Evolutionary conservation across 2,888 invertebrate species (phyloP).

Genomic region (Linyphia triangularis): DNA sequence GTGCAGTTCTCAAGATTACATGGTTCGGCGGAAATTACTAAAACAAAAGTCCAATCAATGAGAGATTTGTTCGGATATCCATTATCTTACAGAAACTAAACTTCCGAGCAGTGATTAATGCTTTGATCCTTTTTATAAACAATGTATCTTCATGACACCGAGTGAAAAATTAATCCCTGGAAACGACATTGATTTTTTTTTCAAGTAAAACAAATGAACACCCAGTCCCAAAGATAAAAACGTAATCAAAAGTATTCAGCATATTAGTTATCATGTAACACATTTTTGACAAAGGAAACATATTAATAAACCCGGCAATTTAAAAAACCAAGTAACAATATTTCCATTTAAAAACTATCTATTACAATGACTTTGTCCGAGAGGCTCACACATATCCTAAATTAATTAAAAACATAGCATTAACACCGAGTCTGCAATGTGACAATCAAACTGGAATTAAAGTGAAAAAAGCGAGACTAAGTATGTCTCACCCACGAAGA

Average conservation of each 20-base stretch:
- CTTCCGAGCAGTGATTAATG: too few species aligned
- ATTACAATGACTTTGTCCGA: neutral
- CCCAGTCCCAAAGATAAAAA: neutral
- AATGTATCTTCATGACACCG: neutral
- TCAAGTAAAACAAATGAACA: neutral
- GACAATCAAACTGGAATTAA: constrained; percentile 24
- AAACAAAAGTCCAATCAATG: too few species aligned
- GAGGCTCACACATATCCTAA: neutral
- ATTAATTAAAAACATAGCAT: constrained; percentile 33
- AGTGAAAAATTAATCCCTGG: neutral
- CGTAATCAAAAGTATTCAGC: neutral
- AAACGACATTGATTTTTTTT: neutral
- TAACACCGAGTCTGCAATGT: neutral
- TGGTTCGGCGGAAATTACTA: too few species aligned
- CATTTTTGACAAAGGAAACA: neutral
- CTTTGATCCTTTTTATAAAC: neutral
- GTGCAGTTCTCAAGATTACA: too few species aligned
- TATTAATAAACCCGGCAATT: neutral
- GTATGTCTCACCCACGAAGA: constrained; percentile 10
- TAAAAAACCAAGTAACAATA: neutral
- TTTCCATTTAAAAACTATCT: constrained; percentile 1
- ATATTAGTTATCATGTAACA: too few species aligned
- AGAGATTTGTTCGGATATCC: too few species aligned
- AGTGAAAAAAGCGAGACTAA: neutral
- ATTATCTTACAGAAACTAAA: too few species aligned